Evolutionary conservation across 2,113 vertebrate genomes (phyloP).

Genomic region (Alaudala cheleensis): DNA sequence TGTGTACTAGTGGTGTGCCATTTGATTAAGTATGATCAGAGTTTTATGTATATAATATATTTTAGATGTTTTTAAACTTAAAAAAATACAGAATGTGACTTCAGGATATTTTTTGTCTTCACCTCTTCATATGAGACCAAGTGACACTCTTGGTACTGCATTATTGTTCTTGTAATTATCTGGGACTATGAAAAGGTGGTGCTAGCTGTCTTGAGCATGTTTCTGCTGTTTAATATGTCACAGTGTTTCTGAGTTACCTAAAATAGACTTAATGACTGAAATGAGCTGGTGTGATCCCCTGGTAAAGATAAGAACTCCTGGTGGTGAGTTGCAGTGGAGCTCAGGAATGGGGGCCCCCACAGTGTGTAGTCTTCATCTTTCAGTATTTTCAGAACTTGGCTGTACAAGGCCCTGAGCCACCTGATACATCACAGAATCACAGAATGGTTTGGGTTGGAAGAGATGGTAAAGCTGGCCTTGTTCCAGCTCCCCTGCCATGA

Average conservation of each 20-base stretch:
- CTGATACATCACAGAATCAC: neutral
- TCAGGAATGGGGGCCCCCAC: accelerated
- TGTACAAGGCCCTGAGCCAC: neutral
- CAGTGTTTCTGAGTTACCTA: neutral
- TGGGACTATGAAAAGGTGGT: neutral
- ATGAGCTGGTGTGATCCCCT: neutral
- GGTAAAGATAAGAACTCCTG: neutral
- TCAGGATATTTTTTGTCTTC: neutral
- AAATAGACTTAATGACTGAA: neutral
- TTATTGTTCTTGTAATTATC: neutral
- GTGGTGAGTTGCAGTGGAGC: neutral
- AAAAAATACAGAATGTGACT: neutral
- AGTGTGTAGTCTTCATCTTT: neutral
- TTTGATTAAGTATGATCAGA: neutral
- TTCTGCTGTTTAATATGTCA: neutral
- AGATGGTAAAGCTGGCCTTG: neutral
- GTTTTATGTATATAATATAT: neutral
- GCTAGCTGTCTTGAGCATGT: neutral
- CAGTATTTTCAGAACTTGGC: neutral
- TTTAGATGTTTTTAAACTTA: neutral
- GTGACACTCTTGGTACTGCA: neutral
- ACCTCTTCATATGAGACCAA: neutral
- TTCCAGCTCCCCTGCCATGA: neutral
- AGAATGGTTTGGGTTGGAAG: neutral
- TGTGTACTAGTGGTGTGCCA: neutral